phyloP scores from a whole-genome alignment of 2,888 invertebrate species.

The Leuctra nigra region DNA sequence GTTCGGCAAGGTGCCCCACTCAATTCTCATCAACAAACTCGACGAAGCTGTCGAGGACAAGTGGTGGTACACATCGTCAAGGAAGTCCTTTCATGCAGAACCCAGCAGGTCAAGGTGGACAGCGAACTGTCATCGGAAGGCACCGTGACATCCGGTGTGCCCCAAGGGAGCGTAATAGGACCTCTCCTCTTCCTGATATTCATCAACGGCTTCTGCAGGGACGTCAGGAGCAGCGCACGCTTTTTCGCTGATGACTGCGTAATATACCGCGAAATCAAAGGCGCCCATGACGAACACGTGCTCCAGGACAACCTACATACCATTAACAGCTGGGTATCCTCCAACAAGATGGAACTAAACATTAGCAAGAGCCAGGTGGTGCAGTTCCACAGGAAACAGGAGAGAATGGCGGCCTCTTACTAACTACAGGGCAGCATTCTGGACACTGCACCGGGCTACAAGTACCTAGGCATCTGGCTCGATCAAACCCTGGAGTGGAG shows the following conservation, averaged over 20 bases:
- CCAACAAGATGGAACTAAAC: background rate
- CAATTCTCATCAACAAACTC: background rate
- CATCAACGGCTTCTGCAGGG: background rate
- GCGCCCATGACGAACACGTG: background rate
- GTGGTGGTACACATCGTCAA: background rate
- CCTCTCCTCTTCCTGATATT: conserved; percentile 18
- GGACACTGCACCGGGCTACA: background rate
- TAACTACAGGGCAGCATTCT: background rate
- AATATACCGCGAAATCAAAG: background rate
- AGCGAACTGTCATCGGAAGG: background rate
- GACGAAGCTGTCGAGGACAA: background rate
- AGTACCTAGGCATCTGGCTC: background rate
- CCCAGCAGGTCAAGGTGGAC: background rate
- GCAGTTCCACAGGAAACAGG: background rate
- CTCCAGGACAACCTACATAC: background rate
- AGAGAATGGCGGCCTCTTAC: background rate
- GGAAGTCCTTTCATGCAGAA: background rate
- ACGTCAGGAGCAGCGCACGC: background rate
- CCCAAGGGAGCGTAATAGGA: conserved; percentile 18
- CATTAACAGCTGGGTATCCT: background rate
- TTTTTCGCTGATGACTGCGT: conserved; percentile 15
- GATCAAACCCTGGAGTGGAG: background rate
- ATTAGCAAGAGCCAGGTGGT: background rate
- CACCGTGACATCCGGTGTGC: conserved; percentile 3
- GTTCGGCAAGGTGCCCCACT: background rate